Conservation (phyloP, 1,140 invertebrate species). For the Drosophila rhopaloa region DNA sequence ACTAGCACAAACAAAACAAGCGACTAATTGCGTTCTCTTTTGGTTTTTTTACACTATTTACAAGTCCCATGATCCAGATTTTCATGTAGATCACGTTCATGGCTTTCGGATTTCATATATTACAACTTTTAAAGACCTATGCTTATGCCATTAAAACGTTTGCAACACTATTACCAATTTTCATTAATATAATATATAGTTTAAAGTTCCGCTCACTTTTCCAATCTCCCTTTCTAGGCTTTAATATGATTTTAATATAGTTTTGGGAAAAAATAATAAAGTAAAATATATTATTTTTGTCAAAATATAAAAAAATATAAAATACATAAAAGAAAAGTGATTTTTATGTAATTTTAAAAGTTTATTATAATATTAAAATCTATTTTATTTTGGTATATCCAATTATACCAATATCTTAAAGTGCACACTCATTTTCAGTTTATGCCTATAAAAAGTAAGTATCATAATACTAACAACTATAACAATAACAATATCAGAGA, state of each 20-base stretch:
- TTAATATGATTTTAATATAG: neutral
- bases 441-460: neutral
- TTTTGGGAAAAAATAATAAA: too few relatives aligned
- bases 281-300: too few relatives aligned
- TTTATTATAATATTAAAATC: too few relatives aligned
- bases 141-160: conserved; percentile 6
- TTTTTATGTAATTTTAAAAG: too few relatives aligned
- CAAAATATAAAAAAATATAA: too few relatives aligned
- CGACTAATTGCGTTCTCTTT: conserved; percentile 44
- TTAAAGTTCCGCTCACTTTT: conserved; percentile 7
- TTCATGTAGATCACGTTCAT: conserved; percentile 18
- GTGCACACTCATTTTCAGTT: neutral
- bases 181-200: conserved; percentile 1
- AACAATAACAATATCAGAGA: conserved; percentile 23
- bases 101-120: neutral
- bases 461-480: conserved; percentile 24
- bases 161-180: conserved; percentile 16
- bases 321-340: too few relatives aligned
- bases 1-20: conserved; percentile 7
- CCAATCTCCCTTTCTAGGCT: neutral
- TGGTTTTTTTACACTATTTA: conserved; percentile 23
- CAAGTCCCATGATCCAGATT: conserved; percentile 21
- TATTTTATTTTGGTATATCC: too few relatives aligned
- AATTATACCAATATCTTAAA: too few relatives aligned
- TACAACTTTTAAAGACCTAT: neutral